Evolutionary conservation across 2,888 invertebrate genomes (phyloP).

Genomic region (Drosophila diplacantha): DNA sequence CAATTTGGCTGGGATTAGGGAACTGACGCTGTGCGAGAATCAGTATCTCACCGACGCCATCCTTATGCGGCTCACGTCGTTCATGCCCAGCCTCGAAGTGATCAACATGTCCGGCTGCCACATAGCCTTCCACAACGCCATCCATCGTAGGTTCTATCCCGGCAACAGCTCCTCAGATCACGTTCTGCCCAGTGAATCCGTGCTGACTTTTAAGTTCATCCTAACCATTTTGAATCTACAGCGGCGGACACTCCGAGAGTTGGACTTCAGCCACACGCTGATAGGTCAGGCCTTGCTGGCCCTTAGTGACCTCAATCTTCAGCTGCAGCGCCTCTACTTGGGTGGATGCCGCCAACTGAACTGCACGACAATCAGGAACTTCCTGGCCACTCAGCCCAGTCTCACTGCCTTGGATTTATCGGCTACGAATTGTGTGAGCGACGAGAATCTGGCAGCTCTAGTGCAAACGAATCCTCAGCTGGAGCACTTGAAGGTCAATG

Average conservation of each 20-base stretch:
- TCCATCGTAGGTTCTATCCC: conserved; percentile 84
- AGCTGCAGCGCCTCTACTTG: conserved; percentile 63
- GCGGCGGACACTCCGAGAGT: conserved; percentile 79
- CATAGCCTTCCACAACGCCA: conserved; percentile 84
- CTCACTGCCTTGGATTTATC: conserved; percentile 82
- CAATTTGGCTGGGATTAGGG: conserved; percentile 78
- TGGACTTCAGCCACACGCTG: conserved; percentile 84
- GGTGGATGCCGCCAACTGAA: conserved; percentile 74
- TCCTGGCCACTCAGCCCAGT: conserved; percentile 78
- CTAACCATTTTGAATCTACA: conserved; percentile 80
- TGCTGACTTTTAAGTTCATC: conserved; percentile 85
- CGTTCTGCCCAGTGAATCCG: conserved; percentile 81
- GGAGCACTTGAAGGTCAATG: conserved; percentile 81
- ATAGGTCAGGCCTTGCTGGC: conserved; percentile 83
- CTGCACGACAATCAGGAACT: conserved; percentile 58
- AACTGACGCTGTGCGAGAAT: conserved; percentile 82
- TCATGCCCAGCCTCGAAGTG: conserved; percentile 81
- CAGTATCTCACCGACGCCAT: conserved; percentile 87
- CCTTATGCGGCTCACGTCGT: conserved; percentile 82
- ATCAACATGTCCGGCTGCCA: conserved; percentile 84
- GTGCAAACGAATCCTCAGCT: conserved; percentile 81
- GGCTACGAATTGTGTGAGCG: conserved; percentile 82
- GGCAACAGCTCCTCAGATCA: conserved; percentile 53
- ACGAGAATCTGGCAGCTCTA: conserved; percentile 81
- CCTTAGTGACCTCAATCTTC: conserved; percentile 79